Percentiles rank a stretch among this genome's conserved stretches.
These are phyloP conservation scores for Ibycter americanus DNA, from an alignment of 2,797 vertebrate genomes.

Conservation along the genomic window DNA sequence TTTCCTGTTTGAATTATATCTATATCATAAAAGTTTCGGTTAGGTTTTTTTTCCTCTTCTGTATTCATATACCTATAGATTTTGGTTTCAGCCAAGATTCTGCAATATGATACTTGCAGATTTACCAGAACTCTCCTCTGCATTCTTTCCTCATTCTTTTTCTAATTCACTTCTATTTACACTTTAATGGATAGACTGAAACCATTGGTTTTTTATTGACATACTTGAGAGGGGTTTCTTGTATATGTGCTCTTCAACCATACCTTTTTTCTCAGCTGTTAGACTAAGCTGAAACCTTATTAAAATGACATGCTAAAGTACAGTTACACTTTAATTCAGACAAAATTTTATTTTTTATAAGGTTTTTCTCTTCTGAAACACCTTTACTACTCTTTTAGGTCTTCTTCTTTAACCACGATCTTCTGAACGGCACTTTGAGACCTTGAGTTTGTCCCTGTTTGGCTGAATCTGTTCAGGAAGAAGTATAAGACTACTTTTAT, in stretches of 20 bases:
- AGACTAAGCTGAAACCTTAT: neutral
- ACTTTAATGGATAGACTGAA: neutral
- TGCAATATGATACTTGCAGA: neutral
- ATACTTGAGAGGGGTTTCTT: neutral
- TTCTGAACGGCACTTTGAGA: neutral
- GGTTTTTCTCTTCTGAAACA: neutral
- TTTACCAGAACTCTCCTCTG: neutral
- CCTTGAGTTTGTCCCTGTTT: neutral
- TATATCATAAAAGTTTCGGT: neutral
- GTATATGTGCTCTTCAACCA: neutral
- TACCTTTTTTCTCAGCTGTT: neutral
- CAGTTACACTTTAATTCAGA: neutral
- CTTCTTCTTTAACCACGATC: neutral
- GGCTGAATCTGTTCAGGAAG: neutral
- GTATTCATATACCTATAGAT: neutral
- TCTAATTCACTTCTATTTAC: neutral
- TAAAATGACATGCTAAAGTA: neutral
- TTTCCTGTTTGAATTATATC: neutral
- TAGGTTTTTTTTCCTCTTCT: neutral
- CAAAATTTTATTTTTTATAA: neutral
- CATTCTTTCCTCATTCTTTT: neutral
- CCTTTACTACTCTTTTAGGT: neutral
- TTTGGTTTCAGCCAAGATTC: neutral
- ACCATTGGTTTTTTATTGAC: neutral
- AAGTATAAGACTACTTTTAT: fast-evolving